A percentile compares a stretch with the other conserved stretches of the same genome.
Conservation (phyloP, 2,888 invertebrate species). For the Tillus elongatus region DNA sequence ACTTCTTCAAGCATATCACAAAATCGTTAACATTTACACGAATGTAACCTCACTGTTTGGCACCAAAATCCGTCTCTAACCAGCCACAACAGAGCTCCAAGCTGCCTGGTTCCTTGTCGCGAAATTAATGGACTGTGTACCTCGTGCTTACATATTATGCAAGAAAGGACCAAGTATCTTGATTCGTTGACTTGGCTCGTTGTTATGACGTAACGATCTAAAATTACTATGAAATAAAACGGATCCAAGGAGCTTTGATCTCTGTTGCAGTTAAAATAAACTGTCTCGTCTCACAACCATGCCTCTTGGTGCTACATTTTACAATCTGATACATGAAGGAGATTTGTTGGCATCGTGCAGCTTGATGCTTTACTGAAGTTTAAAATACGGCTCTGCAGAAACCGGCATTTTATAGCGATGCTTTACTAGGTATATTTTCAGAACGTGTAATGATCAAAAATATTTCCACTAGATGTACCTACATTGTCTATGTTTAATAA, state of each 20-base stretch:
- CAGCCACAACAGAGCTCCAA: conserved; percentile 4
- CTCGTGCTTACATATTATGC: not conserved
- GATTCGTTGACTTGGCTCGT: not conserved
- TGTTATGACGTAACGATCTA: no score
- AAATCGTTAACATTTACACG: not conserved
- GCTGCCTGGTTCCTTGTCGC: conserved; percentile 4
- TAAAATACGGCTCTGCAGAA: not conserved
- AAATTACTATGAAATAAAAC: not conserved
- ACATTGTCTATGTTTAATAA: not conserved
- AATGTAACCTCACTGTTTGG: conserved; percentile 1
- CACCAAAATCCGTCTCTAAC: not conserved
- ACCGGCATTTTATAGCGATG: not conserved
- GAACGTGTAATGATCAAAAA: not conserved
- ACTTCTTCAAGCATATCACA: not conserved
- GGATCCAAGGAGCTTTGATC: not conserved
- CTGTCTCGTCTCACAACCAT: not conserved
- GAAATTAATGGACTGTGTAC: not conserved
- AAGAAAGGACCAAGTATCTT: conserved; percentile 2
- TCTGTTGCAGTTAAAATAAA: conserved; percentile 2
- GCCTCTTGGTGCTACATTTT: conserved; percentile 1
- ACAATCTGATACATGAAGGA: conserved; percentile 1
- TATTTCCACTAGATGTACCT: not conserved
- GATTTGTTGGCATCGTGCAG: not conserved
- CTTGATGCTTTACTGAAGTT: conserved; percentile 2
- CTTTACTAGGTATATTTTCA: conserved; percentile 3